Evolutionary conservation across 2,797 vertebrate genomes (phyloP).

Genomic region (Gambelia wislizenii): DNA sequence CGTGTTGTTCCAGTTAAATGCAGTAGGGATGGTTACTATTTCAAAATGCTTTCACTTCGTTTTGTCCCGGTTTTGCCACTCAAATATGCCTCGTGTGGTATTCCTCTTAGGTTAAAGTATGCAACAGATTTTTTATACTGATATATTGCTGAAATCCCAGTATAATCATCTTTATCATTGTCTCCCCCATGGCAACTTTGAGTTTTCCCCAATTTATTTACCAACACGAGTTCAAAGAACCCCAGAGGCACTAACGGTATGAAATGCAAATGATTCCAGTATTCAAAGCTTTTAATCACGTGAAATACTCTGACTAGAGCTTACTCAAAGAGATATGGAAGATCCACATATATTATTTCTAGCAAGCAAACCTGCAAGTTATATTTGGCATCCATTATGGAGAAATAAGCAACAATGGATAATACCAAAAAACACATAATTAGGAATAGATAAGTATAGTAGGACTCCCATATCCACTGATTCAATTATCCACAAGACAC

Average conservation of each 20-base stretch:
- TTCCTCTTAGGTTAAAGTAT: no score
- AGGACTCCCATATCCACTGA: no score
- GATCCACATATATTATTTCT: not conserved
- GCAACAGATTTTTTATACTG: not conserved
- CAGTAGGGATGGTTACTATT: no score
- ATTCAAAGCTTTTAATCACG: not conserved
- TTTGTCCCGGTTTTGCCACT: no score
- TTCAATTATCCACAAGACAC: no score
- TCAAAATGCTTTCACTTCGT: no score
- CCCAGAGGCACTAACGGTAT: not conserved
- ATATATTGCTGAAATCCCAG: not conserved
- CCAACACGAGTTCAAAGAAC: not conserved
- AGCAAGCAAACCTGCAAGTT: not conserved
- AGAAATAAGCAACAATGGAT: no score
- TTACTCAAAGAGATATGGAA: not conserved
- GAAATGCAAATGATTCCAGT: no score
- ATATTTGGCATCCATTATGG: not conserved
- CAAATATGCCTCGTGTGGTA: no score
- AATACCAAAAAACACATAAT: no score
- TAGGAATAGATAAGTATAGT: no score
- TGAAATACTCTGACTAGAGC: not conserved
- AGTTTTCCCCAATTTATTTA: not conserved
- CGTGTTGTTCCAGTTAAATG: no score
- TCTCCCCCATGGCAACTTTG: not conserved
- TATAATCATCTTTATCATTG: not conserved